These are phyloP conservation scores for Cyanoramphus novaezelandiae DNA, from an alignment of 2,113 vertebrate genomes.

Conservation along the genomic window DNA sequence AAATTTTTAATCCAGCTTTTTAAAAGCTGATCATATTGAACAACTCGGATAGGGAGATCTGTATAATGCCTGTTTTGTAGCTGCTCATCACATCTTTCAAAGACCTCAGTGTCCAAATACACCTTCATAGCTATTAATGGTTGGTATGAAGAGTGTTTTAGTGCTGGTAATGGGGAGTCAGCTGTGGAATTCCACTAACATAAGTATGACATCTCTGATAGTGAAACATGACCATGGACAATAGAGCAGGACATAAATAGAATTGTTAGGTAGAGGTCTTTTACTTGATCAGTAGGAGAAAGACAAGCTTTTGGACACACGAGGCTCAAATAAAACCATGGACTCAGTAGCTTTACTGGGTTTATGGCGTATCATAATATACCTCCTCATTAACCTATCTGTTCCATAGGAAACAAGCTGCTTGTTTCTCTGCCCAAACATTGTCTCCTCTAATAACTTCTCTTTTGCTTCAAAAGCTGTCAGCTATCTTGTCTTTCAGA, in stretches of 20 bases:
- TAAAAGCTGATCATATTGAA: background rate
- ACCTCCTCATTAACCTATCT: background rate
- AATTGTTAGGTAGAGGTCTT: background rate
- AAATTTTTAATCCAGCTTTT: background rate
- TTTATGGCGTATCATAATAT: background rate
- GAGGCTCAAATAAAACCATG: background rate
- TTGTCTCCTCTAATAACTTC: background rate
- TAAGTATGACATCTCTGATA: background rate
- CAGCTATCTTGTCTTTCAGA: background rate
- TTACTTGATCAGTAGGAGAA: background rate
- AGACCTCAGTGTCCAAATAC: background rate
- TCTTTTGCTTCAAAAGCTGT: background rate
- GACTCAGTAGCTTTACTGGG: background rate
- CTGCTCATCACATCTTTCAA: background rate
- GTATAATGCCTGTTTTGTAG: background rate
- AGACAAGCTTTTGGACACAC: background rate
- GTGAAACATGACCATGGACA: background rate
- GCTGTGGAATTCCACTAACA: background rate
- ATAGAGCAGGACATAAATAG: background rate
- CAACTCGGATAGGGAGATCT: background rate
- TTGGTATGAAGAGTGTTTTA: background rate
- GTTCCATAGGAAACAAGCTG: background rate
- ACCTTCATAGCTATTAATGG: background rate
- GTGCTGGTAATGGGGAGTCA: fast-evolving
- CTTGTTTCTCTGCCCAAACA: background rate